Evolutionary conservation across 2,888 invertebrate species (phyloP), one percentile per base, ranked within the genome.

Genomic region (Hanleya hanleyi): DNA sequence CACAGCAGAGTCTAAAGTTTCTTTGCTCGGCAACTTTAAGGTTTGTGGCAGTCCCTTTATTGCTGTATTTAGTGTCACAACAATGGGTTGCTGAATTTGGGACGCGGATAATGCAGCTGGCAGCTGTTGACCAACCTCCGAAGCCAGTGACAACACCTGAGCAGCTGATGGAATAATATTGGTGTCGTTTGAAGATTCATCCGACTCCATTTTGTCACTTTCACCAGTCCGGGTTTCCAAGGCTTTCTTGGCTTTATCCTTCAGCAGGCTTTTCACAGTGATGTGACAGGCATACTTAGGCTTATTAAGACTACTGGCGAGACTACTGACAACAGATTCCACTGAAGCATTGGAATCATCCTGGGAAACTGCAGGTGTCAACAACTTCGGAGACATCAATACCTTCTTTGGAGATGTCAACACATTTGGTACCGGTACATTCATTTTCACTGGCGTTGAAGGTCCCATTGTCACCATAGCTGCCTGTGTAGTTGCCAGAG

Each of bases 251-350:
- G 78, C 85, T 67, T 86, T 71, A 57, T 81, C 87, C 74, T 87
- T 86, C 64, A 89, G 76, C 51, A 89, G 75, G 35, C 83, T 83
- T 79, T 87, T 87, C 0, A 89, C 89, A 15, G 89, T 89, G 22
- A 88, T 84, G 74, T 87, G 87, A 26, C 81, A 82, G 15, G 88
- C 87, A 74, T 87, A 88, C 65, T 86, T 84, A 29, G 57, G 57
- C 57, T 57, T 57, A 32, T 57, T 57, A 50, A 36, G 38, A 64
- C 35, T 49, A 50, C 4, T 35, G 64, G 72, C 29, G 67, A 35
- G 22, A 37, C 57, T 15, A 33, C 33, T 22, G 22, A 18, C 15
- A 33, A 49, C 26, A 7, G 33, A 29, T 18, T 32, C 51, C n/a
- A 33, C 18, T 9, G 22, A 29, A 36, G 47, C 70, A 12, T 37